Percentiles rank a stretch among this genome's conserved stretches.
These are phyloP conservation scores for Xyliphius kryptos DNA, from an alignment of 2,113 vertebrate genomes.

Conservation along the genomic window DNA sequence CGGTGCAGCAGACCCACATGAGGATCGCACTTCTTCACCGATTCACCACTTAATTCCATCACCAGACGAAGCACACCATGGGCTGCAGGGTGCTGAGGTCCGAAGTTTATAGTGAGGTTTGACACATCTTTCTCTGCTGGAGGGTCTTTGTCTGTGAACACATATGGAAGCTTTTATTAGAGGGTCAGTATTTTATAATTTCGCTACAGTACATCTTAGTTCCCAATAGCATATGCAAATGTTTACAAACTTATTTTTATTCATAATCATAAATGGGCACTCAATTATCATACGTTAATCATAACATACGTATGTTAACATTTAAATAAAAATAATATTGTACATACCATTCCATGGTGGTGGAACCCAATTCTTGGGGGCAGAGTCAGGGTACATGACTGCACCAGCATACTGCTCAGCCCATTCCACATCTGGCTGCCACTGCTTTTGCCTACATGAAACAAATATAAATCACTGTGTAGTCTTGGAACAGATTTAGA, in stretches of 20 bases:
- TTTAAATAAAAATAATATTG: too few species aligned
- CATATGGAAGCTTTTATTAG: too few species aligned
- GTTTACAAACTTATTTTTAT: too few species aligned
- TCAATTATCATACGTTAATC: too few species aligned
- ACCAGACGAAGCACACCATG: conserved; percentile 89
- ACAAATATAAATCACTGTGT: too few species aligned
- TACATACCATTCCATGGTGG: conserved; percentile 84
- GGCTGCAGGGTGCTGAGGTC: conserved; percentile 91
- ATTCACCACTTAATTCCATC: conserved; percentile 89
- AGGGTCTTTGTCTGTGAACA: conserved; percentile 86
- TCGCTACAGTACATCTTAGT: too few species aligned
- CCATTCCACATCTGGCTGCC: conserved; percentile 88
- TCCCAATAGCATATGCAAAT: too few species aligned
- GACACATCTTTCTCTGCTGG: conserved; percentile 68
- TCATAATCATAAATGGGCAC: too few species aligned
- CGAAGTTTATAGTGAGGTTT: conserved; percentile 88
- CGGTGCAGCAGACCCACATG: conserved; percentile 88
- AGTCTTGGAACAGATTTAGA: too few species aligned
- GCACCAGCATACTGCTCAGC: conserved; percentile 69
- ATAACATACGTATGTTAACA: too few species aligned
- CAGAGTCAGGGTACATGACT: conserved; percentile 80
- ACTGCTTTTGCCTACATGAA: conserved; percentile 80
- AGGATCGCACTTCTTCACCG: conserved; percentile 85
- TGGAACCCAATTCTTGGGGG: conserved; percentile 76
- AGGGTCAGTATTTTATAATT: too few species aligned